Evolutionary conservation across 2,888 invertebrate genomes (phyloP).

Genomic region (Papilio gigon): DNA sequence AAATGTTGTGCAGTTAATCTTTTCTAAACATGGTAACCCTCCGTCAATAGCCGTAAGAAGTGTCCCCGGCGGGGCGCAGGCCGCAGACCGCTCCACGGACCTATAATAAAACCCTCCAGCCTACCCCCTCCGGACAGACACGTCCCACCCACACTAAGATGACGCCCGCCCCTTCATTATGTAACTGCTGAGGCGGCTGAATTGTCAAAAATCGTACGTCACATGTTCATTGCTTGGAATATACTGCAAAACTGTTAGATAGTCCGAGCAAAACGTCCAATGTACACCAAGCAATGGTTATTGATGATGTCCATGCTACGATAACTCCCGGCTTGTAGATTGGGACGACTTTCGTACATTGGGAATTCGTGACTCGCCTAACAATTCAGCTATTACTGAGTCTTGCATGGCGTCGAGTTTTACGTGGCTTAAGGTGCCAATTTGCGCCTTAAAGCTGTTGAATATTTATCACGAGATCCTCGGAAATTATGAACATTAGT

Average conservation of each 20-base stretch:
- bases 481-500: constrained; percentile 6
- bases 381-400: constrained; percentile 63
- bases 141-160: constrained; percentile 73
- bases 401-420: constrained; percentile 34
- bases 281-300: constrained; percentile 16
- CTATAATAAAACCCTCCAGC: constrained; percentile 73
- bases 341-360: constrained; percentile 74
- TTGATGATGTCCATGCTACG: constrained; percentile 45
- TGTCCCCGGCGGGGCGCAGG: constrained; percentile 59
- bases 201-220: constrained; percentile 25
- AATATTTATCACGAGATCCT: constrained; percentile 33
- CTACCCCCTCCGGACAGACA: constrained; percentile 47
- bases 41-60: constrained; percentile 71
- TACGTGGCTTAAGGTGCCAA: constrained; percentile 40
- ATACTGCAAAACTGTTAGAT: neutral
- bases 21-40: constrained; percentile 65
- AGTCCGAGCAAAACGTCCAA: constrained; percentile 9
- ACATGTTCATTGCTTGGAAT: constrained; percentile 24
- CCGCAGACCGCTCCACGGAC: constrained; percentile 65
- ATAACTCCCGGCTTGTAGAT: constrained; percentile 62
- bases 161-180: constrained; percentile 52
- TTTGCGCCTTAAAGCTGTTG: constrained; percentile 39
- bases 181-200: constrained; percentile 27
- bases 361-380: constrained; percentile 69
- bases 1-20: constrained; percentile 1